phyloP scores from a whole-genome alignment of 2,113 vertebrate genomes.

The Ptychochromis oligacanthus region DNA sequence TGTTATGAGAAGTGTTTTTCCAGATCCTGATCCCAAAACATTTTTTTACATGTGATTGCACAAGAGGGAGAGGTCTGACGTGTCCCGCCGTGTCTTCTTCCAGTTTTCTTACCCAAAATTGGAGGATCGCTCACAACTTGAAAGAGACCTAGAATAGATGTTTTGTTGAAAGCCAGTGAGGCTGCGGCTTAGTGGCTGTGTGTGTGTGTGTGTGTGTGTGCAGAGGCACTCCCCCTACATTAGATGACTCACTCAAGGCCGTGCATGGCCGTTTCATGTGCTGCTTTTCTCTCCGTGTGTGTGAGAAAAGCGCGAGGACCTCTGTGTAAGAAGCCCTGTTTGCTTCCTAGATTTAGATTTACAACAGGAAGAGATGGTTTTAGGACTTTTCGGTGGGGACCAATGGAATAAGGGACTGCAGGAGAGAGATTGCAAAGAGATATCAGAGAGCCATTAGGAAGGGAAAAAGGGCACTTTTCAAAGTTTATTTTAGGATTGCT shows the following conservation, averaged over 20 bases:
- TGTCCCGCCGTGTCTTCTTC: constrained; percentile 25
- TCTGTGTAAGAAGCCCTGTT: constrained; percentile 36
- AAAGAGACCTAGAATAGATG: constrained; percentile 66
- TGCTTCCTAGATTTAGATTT: constrained; percentile 71
- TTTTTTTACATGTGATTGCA: constrained; percentile 51
- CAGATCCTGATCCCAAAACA: constrained; percentile 52
- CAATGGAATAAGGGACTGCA: constrained; percentile 28
- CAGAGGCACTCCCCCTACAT: constrained; percentile 46
- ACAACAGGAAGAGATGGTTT: constrained; percentile 68
- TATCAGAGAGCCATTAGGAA: constrained; percentile 22
- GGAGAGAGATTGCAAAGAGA: constrained; percentile 45
- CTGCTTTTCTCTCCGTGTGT: constrained; percentile 48
- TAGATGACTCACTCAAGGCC: constrained; percentile 74
- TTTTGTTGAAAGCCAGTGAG: constrained; percentile 52
- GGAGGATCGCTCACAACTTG: constrained; percentile 39
- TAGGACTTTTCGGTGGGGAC: constrained; percentile 49
- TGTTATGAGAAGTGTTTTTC: constrained; percentile 55
- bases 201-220: constrained; percentile 11
- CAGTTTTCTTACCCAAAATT: constrained; percentile 47
- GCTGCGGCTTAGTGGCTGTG: constrained; percentile 58
- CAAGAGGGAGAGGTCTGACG: constrained; percentile 32
- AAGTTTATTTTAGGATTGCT: not conserved
- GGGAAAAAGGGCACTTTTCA: not conserved
- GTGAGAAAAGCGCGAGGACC: not conserved
- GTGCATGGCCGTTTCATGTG: constrained; percentile 57